A percentile compares a stretch with the other conserved stretches of the same genome.
Evolutionary conservation across 1,140 invertebrate genomes (phyloP).

Genomic region (Drosophila malerkotliana): DNA sequence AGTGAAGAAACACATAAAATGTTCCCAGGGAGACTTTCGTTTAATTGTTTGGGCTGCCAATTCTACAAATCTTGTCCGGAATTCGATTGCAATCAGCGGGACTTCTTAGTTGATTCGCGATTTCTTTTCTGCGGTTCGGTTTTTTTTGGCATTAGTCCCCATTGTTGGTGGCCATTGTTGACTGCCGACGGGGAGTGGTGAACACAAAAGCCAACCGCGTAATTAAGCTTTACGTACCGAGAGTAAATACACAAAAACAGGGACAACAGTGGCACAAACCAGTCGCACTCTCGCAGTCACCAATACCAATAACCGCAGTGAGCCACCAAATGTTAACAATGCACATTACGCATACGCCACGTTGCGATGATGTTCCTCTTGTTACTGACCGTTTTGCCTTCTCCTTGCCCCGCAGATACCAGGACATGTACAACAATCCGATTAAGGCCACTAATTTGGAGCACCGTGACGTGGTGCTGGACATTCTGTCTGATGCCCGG

Average conservation of each 20-base stretch:
- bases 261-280: neutral
- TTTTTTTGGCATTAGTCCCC: slow-evolving; percentile 27
- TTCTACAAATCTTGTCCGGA: slow-evolving; percentile 9
- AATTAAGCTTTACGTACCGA: slow-evolving; percentile 51
- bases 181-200: slow-evolving; percentile 19
- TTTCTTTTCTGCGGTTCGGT: slow-evolving; percentile 1
- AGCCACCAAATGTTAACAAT: slow-evolving; percentile 63
- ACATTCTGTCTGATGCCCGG: slow-evolving; percentile 94
- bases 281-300: slow-evolving; percentile 5
- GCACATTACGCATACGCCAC: slow-evolving; percentile 65
- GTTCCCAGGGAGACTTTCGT: neutral
- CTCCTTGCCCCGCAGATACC: slow-evolving; percentile 83
- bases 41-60: slow-evolving; percentile 1
- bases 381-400: slow-evolving; percentile 2
- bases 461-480: slow-evolving; percentile 92
- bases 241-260: slow-evolving; percentile 42
- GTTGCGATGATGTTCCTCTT: slow-evolving; percentile 36
- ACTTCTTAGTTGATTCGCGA: slow-evolving; percentile 30
- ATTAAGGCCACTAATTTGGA: slow-evolving; percentile 87
- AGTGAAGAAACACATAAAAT: neutral
- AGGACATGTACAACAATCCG: slow-evolving; percentile 86
- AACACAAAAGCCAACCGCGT: slow-evolving; percentile 51
- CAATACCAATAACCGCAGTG: slow-evolving; percentile 22
- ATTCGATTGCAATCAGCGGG: slow-evolving; percentile 33
- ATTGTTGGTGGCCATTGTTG: slow-evolving; percentile 33